These are phyloP conservation scores for Heliconius melpomene DNA, from an alignment of 1,140 invertebrate species.

Conservation along the genomic window DNA sequence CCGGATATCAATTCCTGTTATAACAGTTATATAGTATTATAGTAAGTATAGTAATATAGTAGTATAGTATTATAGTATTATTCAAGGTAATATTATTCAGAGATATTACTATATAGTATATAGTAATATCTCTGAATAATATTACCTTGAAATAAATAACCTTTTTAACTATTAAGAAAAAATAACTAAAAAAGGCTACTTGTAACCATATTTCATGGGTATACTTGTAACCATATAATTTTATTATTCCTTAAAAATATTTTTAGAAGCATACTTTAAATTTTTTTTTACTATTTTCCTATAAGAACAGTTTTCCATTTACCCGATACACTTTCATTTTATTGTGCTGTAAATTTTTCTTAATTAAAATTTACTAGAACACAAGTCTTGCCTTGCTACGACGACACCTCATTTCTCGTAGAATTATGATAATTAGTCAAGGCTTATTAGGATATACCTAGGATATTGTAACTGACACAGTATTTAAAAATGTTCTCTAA, in stretches of 20 bases:
- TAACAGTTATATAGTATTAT: not conserved
- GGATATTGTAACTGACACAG: constrained; percentile 9
- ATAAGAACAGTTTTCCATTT: not conserved
- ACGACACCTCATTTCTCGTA: constrained; percentile 27
- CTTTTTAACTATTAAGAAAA: not conserved
- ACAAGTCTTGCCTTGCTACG: constrained; percentile 19
- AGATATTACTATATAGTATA: too few species aligned
- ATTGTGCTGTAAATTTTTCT: constrained; percentile 5
- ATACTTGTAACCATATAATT: too few species aligned
- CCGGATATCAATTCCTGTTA: not conserved
- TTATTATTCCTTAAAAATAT: not conserved
- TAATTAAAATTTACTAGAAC: not conserved
- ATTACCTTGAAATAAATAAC: not conserved
- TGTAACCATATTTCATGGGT: too few species aligned
- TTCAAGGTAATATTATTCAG: too few species aligned
- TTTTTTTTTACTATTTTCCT: not conserved
- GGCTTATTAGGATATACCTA: constrained; percentile 43
- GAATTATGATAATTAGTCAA: constrained; percentile 45
- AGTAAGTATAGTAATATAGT: too few species aligned
- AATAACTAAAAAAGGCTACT: too few species aligned
- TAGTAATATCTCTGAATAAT: not conserved
- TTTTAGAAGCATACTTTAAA: not conserved
- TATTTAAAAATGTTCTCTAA: not conserved
- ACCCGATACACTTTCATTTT: not conserved
- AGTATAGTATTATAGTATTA: too few species aligned